phyloP scores from a whole-genome alignment of 2,797 vertebrate genomes.

The Steatocranus sp. region DNA sequence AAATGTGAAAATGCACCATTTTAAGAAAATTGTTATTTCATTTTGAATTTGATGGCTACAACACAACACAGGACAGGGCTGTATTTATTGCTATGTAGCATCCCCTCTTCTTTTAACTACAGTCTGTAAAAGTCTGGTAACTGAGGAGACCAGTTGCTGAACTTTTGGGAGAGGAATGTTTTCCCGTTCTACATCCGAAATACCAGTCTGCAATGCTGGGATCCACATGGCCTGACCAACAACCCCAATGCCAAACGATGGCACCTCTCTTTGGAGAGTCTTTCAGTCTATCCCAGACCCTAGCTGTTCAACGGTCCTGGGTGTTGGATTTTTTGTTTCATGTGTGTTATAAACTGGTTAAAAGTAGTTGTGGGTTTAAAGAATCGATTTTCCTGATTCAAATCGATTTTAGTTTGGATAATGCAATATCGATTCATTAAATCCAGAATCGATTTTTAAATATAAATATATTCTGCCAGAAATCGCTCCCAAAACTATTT shows the following conservation, averaged over 20 bases:
- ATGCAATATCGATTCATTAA: fast-evolving
- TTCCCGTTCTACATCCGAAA: not conserved
- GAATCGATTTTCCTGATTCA: not conserved
- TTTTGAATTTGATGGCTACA: not conserved
- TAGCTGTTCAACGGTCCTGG: not conserved
- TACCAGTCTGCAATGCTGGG: not conserved
- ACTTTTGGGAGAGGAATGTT: not conserved
- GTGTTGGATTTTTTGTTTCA: not conserved
- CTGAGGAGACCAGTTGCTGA: not conserved
- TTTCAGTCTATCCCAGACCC: fast-evolving
- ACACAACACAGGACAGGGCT: not conserved
- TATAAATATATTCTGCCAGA: not conserved
- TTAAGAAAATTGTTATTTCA: not conserved
- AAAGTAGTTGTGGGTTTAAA: not conserved
- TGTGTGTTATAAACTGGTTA: not conserved
- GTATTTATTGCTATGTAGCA: fast-evolving
- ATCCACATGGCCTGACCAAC: not conserved
- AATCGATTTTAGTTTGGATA: not conserved
- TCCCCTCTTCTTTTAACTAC: not conserved
- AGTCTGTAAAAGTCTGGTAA: not conserved
- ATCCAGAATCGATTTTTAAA: not conserved
- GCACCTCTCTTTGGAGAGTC: not conserved
- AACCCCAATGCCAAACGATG: not conserved
- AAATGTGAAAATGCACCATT: not conserved
- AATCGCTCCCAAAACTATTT: fast-evolving